phyloP scores from a whole-genome alignment of 1,140 invertebrate genomes.

The Scaptomyza montana region DNA sequence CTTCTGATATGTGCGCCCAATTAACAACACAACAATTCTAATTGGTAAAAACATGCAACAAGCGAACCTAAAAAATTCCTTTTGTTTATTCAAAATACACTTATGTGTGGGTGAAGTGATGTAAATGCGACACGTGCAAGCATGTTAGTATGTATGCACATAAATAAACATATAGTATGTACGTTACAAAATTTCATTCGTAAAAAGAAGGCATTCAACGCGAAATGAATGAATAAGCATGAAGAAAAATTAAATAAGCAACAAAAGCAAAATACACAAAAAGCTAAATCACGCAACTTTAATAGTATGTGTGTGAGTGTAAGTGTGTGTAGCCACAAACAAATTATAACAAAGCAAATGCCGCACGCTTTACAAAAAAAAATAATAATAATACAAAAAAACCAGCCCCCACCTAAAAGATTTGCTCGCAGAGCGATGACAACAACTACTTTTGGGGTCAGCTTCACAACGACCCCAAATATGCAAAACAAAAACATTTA shows the following conservation, averaged over 20 bases:
- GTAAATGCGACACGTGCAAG: slow-evolving; percentile 35
- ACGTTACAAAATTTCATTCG: slow-evolving; percentile 5
- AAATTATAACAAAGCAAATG: slow-evolving; percentile 52
- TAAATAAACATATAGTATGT: background rate
- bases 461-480: slow-evolving; percentile 45
- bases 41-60: slow-evolving; percentile 55
- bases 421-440: slow-evolving; percentile 42
- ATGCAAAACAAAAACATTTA: slow-evolving; percentile 49
- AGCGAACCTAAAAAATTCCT: slow-evolving; percentile 47
- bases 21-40: slow-evolving; percentile 59
- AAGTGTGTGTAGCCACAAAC: slow-evolving; percentile 18
- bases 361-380: background rate
- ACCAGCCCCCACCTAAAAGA: slow-evolving; percentile 33
- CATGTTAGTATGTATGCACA: background rate
- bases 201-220: slow-evolving; percentile 26
- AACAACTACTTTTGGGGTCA: slow-evolving; percentile 28
- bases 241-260: slow-evolving; percentile 43
- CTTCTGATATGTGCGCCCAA: slow-evolving; percentile 42
- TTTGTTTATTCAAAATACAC: slow-evolving; percentile 47
- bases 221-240: slow-evolving; percentile 61
- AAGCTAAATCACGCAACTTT: slow-evolving; percentile 38
- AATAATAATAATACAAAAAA: no score
- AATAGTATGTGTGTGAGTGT: slow-evolving; percentile 14
- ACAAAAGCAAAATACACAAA: slow-evolving; percentile 16
- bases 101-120: slow-evolving; percentile 26